Base-by-base conservation (phyloP, 1,140 invertebrate species). In the Colletes gigas region DNA sequence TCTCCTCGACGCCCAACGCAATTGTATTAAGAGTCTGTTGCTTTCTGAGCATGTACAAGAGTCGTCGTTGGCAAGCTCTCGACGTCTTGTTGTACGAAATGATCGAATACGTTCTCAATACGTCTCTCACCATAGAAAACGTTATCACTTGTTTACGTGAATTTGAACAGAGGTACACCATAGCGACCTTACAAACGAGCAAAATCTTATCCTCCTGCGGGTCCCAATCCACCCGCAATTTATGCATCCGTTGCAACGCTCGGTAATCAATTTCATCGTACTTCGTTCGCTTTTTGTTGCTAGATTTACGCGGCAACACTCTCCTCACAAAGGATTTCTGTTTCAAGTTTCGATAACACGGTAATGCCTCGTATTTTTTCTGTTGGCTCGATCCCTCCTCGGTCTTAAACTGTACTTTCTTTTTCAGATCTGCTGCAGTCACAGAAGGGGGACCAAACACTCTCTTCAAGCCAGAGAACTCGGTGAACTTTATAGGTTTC, bases 251-350 rank as follows among this genome's bases (percentile, higher is more conserved):
- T 62, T 95, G 94, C 47, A 97, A 86, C 0, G 97, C 96, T 77
- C 93, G 93, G 47, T 94, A 93, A 90, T 97, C 97, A 9, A 95
- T 92, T 41, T 96, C 95, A 88, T 97, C 96, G 77, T 96, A 95
- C 52, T 94, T 93, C 0, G 89, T 89, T 3, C 89, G 82, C 0
- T n/a, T 59, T 21, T 84, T 89, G 1, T 78, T 70, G 39, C 81
- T 90, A 10, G 69, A 74, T 63, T 91, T 93, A 0, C 87, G 85
- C 0, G 93, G 92, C 47, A 92, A 15, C 0, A 94, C 90, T 59
- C 90, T 89, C 1, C 90, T 87, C 0, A 93, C 88, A 5, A 90
- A 88, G 3, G 89, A 87, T 41, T 89, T 84, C 15, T 90, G 83
- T 7, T 69, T 85, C 0, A 54, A 9, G 1, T 41, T 76, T 14